Evolutionary conservation across 2,113 vertebrate species (phyloP), one percentile per base, ranked within the genome.

Genomic region (Corythoichthys haematopterus): DNA sequence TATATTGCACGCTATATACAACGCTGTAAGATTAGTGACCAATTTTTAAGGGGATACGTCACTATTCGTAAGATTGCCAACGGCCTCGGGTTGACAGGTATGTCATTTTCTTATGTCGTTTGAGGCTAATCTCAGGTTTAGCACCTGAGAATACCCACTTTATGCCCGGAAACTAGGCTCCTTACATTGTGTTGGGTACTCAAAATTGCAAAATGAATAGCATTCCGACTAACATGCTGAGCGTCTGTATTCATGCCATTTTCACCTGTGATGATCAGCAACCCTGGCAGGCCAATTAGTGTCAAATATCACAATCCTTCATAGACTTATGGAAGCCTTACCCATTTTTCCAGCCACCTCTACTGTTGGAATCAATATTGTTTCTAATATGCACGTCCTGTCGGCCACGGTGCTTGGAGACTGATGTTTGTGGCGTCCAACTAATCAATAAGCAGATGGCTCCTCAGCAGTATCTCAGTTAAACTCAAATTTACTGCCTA

Each of bases 371-470:
- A 82, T 81, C 77, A 66, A 68, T 79, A 66, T 47, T 47, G 20
- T 72, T 67, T 79, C 50, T 61, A 53, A 70, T 56, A 73, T 79
- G 69, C 70, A 53, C 15, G 61, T 69, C 59, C 65, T 62, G 69
- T 84, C 43, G 60, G 46, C 69, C 66, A 1, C 45, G 64, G 2
- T 28, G 1, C 48, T 70, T 16, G 62, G 58, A 59, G 66, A 60
- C 59, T 11, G 71, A 77, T 78, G 70, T 80, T 61, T 43, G 40
- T 13, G 35, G 65, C 64, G 65, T 76, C 62, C 76, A 59, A 65
- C 73, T 80, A 77, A 86, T 88, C 82, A 83, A 74, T 79, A 65
- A 51, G 66, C 82, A 83, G 79, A 83, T 77, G 80, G 82, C 64
- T 77, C 57, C 67, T 70, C 71, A 48, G 53, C 62, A 43, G 70